Evolutionary conservation across 2,113 vertebrate species (phyloP).

Genomic region (Petaurus breviceps): DNA sequence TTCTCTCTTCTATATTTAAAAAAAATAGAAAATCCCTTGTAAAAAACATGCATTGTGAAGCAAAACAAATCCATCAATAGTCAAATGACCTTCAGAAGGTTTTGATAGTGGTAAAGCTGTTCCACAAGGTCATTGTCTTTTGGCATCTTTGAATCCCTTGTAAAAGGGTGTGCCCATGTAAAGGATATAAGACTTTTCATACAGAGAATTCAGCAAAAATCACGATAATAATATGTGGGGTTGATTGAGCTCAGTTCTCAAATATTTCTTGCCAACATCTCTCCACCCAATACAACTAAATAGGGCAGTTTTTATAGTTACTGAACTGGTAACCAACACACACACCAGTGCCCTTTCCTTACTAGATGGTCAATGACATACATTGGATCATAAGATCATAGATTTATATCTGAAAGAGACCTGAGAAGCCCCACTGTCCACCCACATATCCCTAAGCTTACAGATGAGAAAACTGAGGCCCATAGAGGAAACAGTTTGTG

Average conservation of each 20-base stretch:
- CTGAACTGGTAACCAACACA: neutral
- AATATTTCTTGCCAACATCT: neutral
- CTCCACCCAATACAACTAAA: neutral
- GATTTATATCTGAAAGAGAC: neutral
- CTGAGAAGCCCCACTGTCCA: neutral
- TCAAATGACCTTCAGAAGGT: neutral
- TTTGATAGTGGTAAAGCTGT: neutral
- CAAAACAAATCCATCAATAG: neutral
- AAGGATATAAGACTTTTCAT: neutral
- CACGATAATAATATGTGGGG: neutral
- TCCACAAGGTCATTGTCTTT: neutral
- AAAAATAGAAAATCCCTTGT: neutral
- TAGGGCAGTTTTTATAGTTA: neutral
- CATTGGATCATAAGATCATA: neutral
- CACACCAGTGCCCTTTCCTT: neutral
- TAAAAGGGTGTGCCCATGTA: neutral
- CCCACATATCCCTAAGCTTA: neutral
- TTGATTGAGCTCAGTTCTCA: neutral
- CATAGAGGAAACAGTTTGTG: neutral
- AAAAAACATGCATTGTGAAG: neutral
- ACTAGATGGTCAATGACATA: neutral
- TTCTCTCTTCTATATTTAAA: neutral
- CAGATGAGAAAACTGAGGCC: neutral
- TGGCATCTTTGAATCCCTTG: neutral
- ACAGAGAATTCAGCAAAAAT: neutral